phyloP scores from a whole-genome alignment of 1,140 invertebrate species.

The Leptonema lineaticorne region DNA sequence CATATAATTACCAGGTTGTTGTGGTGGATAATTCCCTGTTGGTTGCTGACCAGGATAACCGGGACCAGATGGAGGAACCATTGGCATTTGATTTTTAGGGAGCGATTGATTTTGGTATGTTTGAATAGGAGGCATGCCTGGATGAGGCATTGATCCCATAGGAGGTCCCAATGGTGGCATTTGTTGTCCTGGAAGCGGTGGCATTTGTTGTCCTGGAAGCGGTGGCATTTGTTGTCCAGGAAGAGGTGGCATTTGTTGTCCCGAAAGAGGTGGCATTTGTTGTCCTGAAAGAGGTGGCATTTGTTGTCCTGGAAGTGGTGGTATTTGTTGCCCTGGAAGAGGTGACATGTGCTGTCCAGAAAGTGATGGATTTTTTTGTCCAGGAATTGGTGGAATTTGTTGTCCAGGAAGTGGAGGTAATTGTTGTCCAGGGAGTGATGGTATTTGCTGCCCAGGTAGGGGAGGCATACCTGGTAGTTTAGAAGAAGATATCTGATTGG shows the following conservation, averaged over 20 bases:
- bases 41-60: constrained; percentile 32
- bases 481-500: background rate
- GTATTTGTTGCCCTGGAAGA: constrained; percentile 33
- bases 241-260: constrained; percentile 44
- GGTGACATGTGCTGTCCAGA: constrained; percentile 33
- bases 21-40: background rate
- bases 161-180: constrained; percentile 43
- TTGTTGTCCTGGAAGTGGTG: constrained; percentile 38
- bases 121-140: constrained; percentile 44
- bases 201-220: constrained; percentile 44
- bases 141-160: constrained; percentile 41
- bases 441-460: background rate
- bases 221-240: constrained; percentile 44
- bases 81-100: background rate
- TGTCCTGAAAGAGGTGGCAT: constrained; percentile 39
- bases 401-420: background rate
- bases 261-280: constrained; percentile 40
- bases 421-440: background rate
- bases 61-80: constrained; percentile 27
- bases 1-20: constrained; percentile 38
- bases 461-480: background rate
- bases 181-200: constrained; percentile 43
- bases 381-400: background rate
- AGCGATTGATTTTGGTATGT: constrained; percentile 36
- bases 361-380: background rate